These are phyloP conservation scores for Drosophila repletoides DNA, from an alignment of 1,140 invertebrate genomes.

Conservation along the genomic window DNA sequence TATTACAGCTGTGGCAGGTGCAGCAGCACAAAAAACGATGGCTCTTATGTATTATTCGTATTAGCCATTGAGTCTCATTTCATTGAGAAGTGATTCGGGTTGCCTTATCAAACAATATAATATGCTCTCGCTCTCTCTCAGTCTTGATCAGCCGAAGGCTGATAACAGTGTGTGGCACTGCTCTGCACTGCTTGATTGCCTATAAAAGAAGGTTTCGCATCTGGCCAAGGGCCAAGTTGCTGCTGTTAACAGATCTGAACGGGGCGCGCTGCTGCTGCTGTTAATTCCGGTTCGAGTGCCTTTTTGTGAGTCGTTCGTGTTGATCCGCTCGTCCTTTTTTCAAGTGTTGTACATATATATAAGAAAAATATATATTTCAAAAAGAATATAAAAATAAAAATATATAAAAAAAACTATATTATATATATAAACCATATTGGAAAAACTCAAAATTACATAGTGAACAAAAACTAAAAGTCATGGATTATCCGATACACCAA, in stretches of 20 bases:
- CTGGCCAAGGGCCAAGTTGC: constrained; percentile 29
- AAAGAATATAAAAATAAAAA: too few relatives aligned
- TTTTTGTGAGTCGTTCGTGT: constrained; percentile 24
- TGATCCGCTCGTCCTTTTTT: constrained; percentile 7
- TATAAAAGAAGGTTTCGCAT: constrained; percentile 30
- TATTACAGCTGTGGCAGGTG: background rate
- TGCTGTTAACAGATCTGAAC: constrained; percentile 25
- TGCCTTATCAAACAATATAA: constrained; percentile 12
- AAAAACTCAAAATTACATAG: too few relatives aligned
- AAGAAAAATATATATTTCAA: too few relatives aligned
- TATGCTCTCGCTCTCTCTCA: background rate
- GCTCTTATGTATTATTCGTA: background rate
- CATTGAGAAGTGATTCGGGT: constrained; percentile 15
- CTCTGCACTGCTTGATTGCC: background rate
- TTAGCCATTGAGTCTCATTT: constrained; percentile 8
- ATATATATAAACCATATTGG: too few relatives aligned
- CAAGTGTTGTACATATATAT: background rate
- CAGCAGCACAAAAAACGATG: background rate
- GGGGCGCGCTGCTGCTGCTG: constrained; percentile 10
- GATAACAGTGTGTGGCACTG: constrained; percentile 9
- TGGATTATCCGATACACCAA: too few relatives aligned
- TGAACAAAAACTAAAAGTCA: too few relatives aligned
- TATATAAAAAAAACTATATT: too few relatives aligned
- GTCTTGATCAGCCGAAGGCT: constrained; percentile 25
- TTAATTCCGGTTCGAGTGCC: constrained; percentile 27